A percentile compares a stretch with the other conserved stretches of the same genome.
Conservation (phyloP, 2,888 invertebrate species). For the Agrilus mali region DNA sequence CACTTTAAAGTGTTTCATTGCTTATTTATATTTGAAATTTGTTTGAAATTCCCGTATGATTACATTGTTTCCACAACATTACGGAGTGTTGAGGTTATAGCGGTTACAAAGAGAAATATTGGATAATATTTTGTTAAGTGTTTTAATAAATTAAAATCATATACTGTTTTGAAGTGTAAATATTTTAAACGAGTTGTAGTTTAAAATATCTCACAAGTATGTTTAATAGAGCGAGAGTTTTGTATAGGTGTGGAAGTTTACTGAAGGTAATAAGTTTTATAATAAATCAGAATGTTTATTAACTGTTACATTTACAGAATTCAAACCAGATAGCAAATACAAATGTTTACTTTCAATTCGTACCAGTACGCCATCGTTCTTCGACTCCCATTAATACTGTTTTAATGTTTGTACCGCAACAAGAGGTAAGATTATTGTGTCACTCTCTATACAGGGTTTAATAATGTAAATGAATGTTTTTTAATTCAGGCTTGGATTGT, state of each 20-base stretch:
- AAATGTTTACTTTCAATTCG: slow-evolving; percentile 9
- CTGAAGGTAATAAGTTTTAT: neutral
- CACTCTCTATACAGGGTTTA: neutral
- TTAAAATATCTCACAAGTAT: too few species aligned
- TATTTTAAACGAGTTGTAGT: too few species aligned
- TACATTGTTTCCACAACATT: too few species aligned
- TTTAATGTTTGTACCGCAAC: slow-evolving; percentile 97
- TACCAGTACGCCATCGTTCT: slow-evolving; percentile 31
- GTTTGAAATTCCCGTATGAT: too few species aligned
- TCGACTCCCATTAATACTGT: slow-evolving; percentile 81
- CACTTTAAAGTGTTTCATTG: neutral
- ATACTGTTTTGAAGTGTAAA: too few species aligned
- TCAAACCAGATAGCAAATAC: slow-evolving; percentile 4
- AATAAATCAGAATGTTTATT: slow-evolving; percentile 2
- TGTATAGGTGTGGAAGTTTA: too few species aligned
- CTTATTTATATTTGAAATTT: neutral
- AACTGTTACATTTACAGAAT: slow-evolving; percentile 9
- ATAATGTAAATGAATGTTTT: slow-evolving; percentile 1
- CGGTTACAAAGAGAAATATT: too few species aligned
- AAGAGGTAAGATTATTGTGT: slow-evolving; percentile 56
- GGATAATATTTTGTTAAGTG: too few species aligned
- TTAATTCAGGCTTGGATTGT: slow-evolving; percentile 81
- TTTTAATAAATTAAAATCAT: too few species aligned
- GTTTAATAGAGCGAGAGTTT: too few species aligned
- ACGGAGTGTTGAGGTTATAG: too few species aligned